These are phyloP conservation scores for Oophaga pumilio DNA, from an alignment of 2,113 vertebrate species.

Conservation along the genomic window DNA sequence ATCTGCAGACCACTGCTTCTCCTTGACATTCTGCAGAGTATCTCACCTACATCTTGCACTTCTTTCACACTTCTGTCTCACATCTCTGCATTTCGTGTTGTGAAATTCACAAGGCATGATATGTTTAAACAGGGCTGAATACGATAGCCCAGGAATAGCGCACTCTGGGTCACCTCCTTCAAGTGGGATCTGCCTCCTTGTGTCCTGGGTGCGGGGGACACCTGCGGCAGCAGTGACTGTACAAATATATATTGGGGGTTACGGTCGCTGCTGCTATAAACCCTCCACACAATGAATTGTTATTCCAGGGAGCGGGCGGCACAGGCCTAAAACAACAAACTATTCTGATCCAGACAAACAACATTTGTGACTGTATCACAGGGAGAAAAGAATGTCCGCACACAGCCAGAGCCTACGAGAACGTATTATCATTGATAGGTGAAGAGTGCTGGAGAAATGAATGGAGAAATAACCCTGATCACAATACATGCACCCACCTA, in stretches of 20 bases:
- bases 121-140: slow-evolving; percentile 3
- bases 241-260: neutral
- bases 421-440: too few species aligned
- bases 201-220: neutral
- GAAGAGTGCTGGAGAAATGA: too few species aligned
- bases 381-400: neutral
- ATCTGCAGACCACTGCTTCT: neutral
- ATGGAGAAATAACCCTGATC: neutral
- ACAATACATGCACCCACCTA: neutral
- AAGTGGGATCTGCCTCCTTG: neutral
- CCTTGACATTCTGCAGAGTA: neutral
- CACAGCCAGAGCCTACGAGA: neutral
- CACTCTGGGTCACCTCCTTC: neutral
- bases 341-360: neutral
- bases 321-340: neutral
- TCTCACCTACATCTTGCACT: neutral
- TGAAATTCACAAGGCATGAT: neutral
- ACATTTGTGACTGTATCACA: neutral
- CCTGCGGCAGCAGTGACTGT: neutral
- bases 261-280: neutral
- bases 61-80: neutral
- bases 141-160: neutral
- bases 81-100: neutral
- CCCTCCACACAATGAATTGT: neutral
- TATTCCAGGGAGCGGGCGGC: neutral